These are phyloP conservation scores for Xestia rhomboidea DNA, from an alignment of 2,888 invertebrate species.

Conservation along the genomic window DNA sequence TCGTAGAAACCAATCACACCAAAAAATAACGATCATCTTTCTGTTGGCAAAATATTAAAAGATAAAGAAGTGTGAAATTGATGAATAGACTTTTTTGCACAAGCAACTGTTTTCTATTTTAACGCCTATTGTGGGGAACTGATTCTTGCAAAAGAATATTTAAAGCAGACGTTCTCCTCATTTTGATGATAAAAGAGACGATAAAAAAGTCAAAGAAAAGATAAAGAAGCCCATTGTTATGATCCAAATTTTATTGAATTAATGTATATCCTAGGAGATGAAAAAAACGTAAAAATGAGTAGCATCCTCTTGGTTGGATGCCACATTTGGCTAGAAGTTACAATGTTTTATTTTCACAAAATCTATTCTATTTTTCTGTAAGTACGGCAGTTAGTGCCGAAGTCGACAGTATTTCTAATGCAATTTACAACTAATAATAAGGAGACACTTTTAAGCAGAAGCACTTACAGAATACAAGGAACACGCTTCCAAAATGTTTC, in stretches of 20 bases:
- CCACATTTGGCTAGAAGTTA: too few species aligned
- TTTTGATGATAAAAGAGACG: conserved; percentile 56
- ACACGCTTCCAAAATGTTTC: conserved; percentile 46
- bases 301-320: too few species aligned
- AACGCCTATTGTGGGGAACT: conserved; percentile 79
- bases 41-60: conserved; percentile 62
- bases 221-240: conserved; percentile 18
- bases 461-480: conserved; percentile 42
- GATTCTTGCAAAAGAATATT: conserved; percentile 78
- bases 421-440: background rate
- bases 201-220: background rate
- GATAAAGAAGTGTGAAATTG: conserved; percentile 76
- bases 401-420: too few species aligned
- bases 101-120: conserved; percentile 71
- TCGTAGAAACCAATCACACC: background rate
- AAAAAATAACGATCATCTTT: conserved; percentile 30
- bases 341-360: too few species aligned
- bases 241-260: conserved; percentile 34
- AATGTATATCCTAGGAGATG: background rate
- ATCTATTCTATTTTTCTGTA: too few species aligned
- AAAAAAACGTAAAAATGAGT: background rate
- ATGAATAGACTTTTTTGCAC: conserved; percentile 70
- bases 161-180: conserved; percentile 68
- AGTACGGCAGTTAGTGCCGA: too few species aligned
- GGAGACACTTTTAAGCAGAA: conserved; percentile 43